A percentile compares a stretch with the other conserved stretches of the same genome.
Conservation (phyloP, 2,797 vertebrate species). For the Menidia menidia region DNA sequence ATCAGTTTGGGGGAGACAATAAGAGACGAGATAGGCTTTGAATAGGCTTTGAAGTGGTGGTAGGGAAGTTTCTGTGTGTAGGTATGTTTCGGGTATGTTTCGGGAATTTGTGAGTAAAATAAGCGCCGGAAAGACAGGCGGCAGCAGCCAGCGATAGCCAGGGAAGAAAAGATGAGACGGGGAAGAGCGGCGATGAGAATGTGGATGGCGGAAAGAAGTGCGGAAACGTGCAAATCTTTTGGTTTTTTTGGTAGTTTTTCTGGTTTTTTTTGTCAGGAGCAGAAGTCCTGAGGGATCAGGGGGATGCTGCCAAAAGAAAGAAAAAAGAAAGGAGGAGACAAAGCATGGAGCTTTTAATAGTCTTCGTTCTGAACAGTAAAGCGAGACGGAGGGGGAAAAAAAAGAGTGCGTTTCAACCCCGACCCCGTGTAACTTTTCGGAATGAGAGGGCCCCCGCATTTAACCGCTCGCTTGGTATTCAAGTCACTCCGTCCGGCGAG, state of each 20-base stretch:
- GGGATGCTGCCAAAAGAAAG: slow-evolving; percentile 23
- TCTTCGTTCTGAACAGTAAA: slow-evolving; percentile 47
- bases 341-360: slow-evolving; percentile 55
- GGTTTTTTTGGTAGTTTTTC: too few relatives aligned
- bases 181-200: slow-evolving; percentile 58
- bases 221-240: background rate
- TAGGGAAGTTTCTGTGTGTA: slow-evolving; percentile 49
- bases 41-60: slow-evolving; percentile 56
- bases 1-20: slow-evolving; percentile 31
- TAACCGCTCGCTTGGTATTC: slow-evolving; percentile 68
- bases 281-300: slow-evolving; percentile 61
- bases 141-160: slow-evolving; percentile 52
- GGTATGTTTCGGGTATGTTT: slow-evolving; percentile 11
- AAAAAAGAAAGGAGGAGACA: slow-evolving; percentile 36
- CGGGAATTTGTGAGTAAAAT: slow-evolving; percentile 45
- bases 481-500: slow-evolving; percentile 38
- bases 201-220: slow-evolving; percentile 39
- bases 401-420: slow-evolving; percentile 18
- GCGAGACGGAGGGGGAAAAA: slow-evolving; percentile 14
- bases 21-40: slow-evolving; percentile 11
- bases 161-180: slow-evolving; percentile 65
- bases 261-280: slow-evolving; percentile 70
- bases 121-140: slow-evolving; percentile 44
- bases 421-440: slow-evolving; percentile 45
- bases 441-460: slow-evolving; percentile 21